Conservation (phyloP, 2,797 vertebrate species). For the Ciconia nigra region DNA sequence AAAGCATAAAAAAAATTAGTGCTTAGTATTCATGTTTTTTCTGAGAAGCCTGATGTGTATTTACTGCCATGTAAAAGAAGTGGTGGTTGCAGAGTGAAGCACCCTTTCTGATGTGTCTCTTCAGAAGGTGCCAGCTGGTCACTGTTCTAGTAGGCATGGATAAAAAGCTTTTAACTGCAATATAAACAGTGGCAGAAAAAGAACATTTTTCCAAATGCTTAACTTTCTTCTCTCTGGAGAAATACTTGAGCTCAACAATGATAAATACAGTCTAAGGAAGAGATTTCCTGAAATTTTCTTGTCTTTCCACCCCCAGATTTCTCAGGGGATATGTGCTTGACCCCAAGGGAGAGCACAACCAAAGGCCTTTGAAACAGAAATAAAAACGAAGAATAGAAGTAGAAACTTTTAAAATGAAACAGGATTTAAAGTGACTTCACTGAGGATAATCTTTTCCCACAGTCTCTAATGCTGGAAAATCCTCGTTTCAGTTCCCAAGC, state of each 20-base stretch:
- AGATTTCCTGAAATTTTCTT: conserved; percentile 34
- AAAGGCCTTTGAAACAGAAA: conserved; percentile 22
- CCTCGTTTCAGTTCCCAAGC: background rate
- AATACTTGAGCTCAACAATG: background rate
- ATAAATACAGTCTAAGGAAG: conserved; percentile 19
- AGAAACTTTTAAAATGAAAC: conserved; percentile 11
- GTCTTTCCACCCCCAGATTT: conserved; percentile 47
- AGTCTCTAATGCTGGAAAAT: conserved; percentile 25
- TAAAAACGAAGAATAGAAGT: background rate
- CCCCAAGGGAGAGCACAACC: background rate
- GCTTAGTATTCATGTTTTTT: background rate
- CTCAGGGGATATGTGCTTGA: conserved; percentile 40
- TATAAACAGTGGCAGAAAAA: conserved; percentile 16
- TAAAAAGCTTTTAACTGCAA: conserved; percentile 14
- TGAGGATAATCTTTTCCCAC: conserved; percentile 51
- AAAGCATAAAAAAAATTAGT: background rate
- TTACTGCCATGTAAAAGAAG: background rate
- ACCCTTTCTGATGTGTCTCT: background rate
- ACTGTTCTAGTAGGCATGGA: background rate
- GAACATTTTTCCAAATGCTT: background rate
- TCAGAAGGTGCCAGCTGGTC: background rate
- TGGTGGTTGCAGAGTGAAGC: background rate
- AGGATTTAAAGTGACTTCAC: conserved; percentile 7
- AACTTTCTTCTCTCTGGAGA: conserved; percentile 37
- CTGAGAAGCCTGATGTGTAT: background rate